Evolutionary conservation across 2,797 vertebrate species (phyloP).

Genomic region (Lindbergichthys nudifrons): DNA sequence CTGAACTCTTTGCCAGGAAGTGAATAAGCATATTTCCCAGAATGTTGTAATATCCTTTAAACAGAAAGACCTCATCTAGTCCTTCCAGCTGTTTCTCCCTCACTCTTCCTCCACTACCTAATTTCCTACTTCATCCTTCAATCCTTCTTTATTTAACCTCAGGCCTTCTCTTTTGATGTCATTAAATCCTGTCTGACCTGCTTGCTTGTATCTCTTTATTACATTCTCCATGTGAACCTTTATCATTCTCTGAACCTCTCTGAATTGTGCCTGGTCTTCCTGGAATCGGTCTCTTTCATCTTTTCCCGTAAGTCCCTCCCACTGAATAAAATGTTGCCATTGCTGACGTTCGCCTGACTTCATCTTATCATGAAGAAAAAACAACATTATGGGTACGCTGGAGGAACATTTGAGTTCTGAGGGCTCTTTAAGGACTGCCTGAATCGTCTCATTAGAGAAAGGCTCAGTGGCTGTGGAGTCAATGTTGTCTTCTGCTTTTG

Average conservation of each 20-base stretch:
- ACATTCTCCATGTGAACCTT: slow-evolving; percentile 9
- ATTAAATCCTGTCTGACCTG: slow-evolving; percentile 21
- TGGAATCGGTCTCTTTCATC: slow-evolving; percentile 14
- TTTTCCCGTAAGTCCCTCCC: not conserved
- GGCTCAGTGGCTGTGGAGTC: slow-evolving; percentile 29
- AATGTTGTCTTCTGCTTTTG: slow-evolving; percentile 49
- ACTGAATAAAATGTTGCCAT: not conserved
- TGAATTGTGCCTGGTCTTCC: slow-evolving; percentile 5
- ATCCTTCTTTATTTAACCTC: slow-evolving; percentile 18
- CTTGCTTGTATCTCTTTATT: slow-evolving; percentile 7
- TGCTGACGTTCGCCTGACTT: not conserved
- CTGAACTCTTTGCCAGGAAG: not conserved
- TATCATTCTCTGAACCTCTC: slow-evolving; percentile 1
- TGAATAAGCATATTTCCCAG: not conserved
- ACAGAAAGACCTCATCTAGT: not conserved
- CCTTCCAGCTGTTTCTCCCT: not conserved
- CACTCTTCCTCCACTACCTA: not conserved
- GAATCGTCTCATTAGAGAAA: slow-evolving; percentile 49
- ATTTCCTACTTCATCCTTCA: slow-evolving; percentile 28
- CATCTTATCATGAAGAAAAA: slow-evolving; percentile 1
- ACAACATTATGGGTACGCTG: slow-evolving; percentile 8
- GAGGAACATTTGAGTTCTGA: slow-evolving; percentile 15
- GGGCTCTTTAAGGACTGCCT: slow-evolving; percentile 38
- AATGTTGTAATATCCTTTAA: slow-evolving; percentile 3
- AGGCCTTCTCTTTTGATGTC: slow-evolving; percentile 7